Evolutionary conservation across 2,888 invertebrate genomes (phyloP).

Genomic region (Bombyx huttoni): DNA sequence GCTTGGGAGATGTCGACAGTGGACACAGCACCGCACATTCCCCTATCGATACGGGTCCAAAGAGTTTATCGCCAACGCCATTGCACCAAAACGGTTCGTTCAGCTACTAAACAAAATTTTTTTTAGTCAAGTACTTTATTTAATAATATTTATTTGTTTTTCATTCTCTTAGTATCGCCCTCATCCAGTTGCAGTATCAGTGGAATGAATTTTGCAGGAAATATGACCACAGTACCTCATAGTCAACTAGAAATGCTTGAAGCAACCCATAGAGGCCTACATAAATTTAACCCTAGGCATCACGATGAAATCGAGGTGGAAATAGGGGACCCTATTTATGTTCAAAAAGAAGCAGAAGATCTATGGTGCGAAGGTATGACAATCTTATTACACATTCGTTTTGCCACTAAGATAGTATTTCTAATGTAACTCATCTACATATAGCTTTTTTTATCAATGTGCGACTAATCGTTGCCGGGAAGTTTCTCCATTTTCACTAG

Average conservation of each 20-base stretch:
- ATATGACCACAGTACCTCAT: constrained; percentile 81
- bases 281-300: constrained; percentile 96
- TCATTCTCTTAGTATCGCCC: constrained; percentile 62
- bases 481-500: no score
- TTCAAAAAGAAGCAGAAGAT: constrained; percentile 96
- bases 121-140: constrained; percentile 4
- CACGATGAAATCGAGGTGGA: constrained; percentile 96
- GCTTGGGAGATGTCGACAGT: constrained; percentile 83
- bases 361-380: constrained; percentile 94
- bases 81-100: constrained; percentile 64
- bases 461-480: no score
- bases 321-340: constrained; percentile 97
- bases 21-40: constrained; percentile 94
- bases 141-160: background rate
- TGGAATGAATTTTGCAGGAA: constrained; percentile 72
- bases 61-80: constrained; percentile 84
- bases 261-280: constrained; percentile 95
- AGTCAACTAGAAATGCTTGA: constrained; percentile 88
- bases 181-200: constrained; percentile 71
- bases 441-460: no score
- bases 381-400: no score
- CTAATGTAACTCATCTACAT: no score
- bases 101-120: background rate
- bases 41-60: constrained; percentile 85
- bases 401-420: no score